Base-by-base conservation (phyloP, 2,113 vertebrate species). In the Melanocharis versteri region DNA sequence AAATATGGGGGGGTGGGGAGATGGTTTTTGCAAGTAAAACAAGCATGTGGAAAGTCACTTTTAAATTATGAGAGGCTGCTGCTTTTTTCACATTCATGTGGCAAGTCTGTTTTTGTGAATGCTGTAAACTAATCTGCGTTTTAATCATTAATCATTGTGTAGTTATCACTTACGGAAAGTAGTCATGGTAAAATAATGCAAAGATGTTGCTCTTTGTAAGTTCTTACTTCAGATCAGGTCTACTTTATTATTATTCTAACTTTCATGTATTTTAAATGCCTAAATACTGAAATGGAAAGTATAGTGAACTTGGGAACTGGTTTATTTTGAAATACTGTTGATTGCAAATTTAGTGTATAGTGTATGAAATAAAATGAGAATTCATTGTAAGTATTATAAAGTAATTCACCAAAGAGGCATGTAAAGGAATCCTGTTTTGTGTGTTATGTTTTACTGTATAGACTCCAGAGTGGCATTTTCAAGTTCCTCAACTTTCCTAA, bases 311-410 rank as follows among this genome's bases (percentile, higher is more conserved):
- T 72, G 58, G 35, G 35, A 91, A 57, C 24, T 82, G 39, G 4
- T 30, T 90, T 73, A 50, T 91, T 90, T 86, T 81, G 33, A 88
- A 88, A 56, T 81, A 53, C 9, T 93, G 54, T 90, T 83, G 56
- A 88, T 56, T 87, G 82, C 35, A 84, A 79, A 81, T 79, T 61
- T 69, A 71, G 33, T 93, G 68, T 93, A 50, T 48, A 86, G 47
- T 78, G 61, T 93, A 58, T 77, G 21, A 86, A 96, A 97, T 96
- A 95, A 96, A 96, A 72, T 61, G 28, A 86, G 40, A 96, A 81
- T 73, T 75, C 45, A 37, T 16, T 86, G 21, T 72, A 83, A 84
- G 33, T 68, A 90, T 40, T 96, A 73, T 69, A 53, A 88, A 89
- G 37, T 91, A 66, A 88, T 93, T 93, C n/a, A 91, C 81, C 82